Base-by-base conservation (phyloP, 1,140 invertebrate genomes). In the Tetramorium alpestre region DNA sequence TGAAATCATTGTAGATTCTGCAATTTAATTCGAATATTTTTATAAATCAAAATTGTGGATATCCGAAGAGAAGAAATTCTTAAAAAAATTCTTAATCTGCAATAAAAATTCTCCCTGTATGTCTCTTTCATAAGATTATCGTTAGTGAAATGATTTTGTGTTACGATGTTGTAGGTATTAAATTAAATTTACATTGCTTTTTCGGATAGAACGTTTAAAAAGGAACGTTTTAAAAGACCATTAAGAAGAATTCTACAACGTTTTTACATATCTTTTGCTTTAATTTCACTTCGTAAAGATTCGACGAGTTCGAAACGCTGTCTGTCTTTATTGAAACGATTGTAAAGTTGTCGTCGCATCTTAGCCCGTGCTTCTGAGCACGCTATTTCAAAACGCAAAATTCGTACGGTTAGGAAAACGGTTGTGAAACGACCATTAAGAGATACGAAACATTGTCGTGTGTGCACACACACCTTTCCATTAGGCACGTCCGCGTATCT, bases 401-500 rank as follows among this genome's bases (percentile, higher is more conserved):
- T 86, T 82, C 49, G 10, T 47, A 54, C 62, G 76, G 54, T 87
- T 65, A 56, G 58, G 56, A 81, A 33, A 86, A 89, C 41, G 70
- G 76, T 89, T 90, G 89, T 91, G 90, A 91, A 91, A 92, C 92
- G 89, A 92, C 91, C 93, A 94, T 94, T 94, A 94, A 92, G 92
- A 86, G 92, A 92, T 87, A 91, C 41, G 90, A 90, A 88, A 90
- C 51, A 87, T 88, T 87, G 60, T 89, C 87, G 89, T 89, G 88
- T 90, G 92, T 89, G 89, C 90, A 90, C 89, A 89, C 89, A 91
- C 91, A 91, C 92, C 87, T 91, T 90, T 85, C 87, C 92, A 90
- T 89, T 94, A 93, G 93, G 92, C 85, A 93, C 93, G 92, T 92
- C 91, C 91, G 90, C 91, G 93, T 94, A 94, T 94, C 93, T 93